Base-by-base conservation (phyloP, 1,140 invertebrate genomes). In the Archivesica marissinica region DNA sequence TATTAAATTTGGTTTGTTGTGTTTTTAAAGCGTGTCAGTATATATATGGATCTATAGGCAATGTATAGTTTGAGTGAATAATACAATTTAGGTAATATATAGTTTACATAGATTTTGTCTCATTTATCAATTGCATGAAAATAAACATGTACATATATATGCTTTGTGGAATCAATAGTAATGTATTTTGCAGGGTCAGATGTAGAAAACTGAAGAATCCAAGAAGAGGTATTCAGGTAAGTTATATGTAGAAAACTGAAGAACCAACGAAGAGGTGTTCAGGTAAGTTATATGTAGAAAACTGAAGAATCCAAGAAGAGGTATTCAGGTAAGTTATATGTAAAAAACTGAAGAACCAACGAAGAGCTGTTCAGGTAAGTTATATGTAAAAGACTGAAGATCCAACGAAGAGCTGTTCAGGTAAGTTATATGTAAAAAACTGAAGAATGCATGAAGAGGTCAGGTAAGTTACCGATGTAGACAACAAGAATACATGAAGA, bases 151-250 rank as follows among this genome's bases (percentile, higher is more conserved):
- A n/a, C n/a, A n/a, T n/a, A n/a, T n/a, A n/a, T n/a, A n/a, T n/a
- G n/a, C n/a, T n/a, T n/a, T n/a, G n/a, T n/a, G n/a, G n/a, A n/a
- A n/a, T n/a, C n/a, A n/a, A n/a, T n/a, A n/a, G n/a, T n/a, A n/a
- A n/a, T n/a, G n/a, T n/a, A n/a, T 56, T 3, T 77, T 77, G 20
- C 39, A 78, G 76, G 41, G 39, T 35, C 17, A 61, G 76, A 64
- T 64, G 76, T 64, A 61, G 76, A 64, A 78, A 78, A 30, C 28
- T 78, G 39, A 78, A 78, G 59, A 78, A 78, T 47, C 76, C 76
- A 64, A 52, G 39, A 28, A 59, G 76, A 44, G 76, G 76, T 9
- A 64, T 61, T 9, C 54, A 61, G 76, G 76, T 78, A 78, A 25
- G 66, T 47, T 66, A n/a, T n/a, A 64, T 64, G 76, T 64, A 61